phyloP scores from a whole-genome alignment of 2,888 invertebrate species.

The Phragmatobia fuliginosa region DNA sequence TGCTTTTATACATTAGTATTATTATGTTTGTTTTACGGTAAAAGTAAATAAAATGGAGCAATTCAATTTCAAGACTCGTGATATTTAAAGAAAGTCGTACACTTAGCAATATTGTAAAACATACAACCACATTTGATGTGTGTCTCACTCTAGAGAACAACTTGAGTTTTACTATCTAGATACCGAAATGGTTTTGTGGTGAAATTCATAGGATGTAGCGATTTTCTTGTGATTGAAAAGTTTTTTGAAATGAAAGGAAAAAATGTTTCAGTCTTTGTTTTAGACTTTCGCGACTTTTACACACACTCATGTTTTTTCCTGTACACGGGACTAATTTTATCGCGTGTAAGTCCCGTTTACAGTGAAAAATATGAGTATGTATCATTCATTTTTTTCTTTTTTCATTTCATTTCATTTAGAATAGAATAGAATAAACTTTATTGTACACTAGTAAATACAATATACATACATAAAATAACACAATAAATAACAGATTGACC shows the following conservation, averaged over 20 bases:
- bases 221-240: not conserved
- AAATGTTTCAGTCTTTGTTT: no score
- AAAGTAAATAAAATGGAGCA: not conserved
- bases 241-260: not conserved
- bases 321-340: no score
- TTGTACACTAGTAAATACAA: no score
- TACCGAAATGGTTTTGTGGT: conserved; percentile 15
- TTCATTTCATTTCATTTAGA: no score
- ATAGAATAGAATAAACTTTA: no score
- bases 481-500: no score
- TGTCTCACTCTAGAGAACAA: conserved; percentile 24
- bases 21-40: not conserved
- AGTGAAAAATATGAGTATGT: no score
- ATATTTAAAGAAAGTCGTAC: not conserved
- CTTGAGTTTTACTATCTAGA: conserved; percentile 16
- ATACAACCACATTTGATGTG: conserved; percentile 26
- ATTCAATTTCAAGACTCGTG: not conserved
- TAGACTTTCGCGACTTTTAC: no score
- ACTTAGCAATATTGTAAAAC: conserved; percentile 14
- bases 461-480: no score
- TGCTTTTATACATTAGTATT: not conserved
- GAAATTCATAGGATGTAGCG: conserved; percentile 9
- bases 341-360: no score
- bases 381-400: no score
- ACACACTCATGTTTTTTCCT: no score